phyloP scores from a whole-genome alignment of 2,888 invertebrate species.

The Odontocolon sp. region DNA sequence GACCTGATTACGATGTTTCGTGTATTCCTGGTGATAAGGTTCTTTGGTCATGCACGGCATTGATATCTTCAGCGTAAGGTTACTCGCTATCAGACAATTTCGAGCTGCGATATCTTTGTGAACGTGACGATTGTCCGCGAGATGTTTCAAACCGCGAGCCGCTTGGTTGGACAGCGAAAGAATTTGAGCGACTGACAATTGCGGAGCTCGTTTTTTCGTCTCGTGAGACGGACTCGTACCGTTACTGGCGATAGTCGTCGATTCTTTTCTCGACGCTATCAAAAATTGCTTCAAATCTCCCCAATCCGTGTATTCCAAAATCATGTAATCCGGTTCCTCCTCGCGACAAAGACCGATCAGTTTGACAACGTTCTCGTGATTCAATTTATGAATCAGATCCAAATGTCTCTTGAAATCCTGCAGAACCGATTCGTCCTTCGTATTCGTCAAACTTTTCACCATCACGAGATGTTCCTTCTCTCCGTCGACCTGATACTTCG shows the following conservation, averaged over 20 bases:
- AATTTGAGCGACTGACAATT: constrained; percentile 86
- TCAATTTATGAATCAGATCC: constrained; percentile 92
- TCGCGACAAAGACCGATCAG: constrained; percentile 92
- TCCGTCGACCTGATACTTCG: constrained; percentile 83
- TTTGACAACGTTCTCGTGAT: constrained; percentile 90
- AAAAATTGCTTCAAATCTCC: constrained; percentile 96
- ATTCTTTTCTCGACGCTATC: constrained; percentile 82
- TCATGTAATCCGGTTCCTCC: constrained; percentile 92
- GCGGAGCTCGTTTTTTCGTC: constrained; percentile 82
- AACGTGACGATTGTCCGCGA: constrained; percentile 89
- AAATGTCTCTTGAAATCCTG: constrained; percentile 94
- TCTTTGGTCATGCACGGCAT: constrained; percentile 90
- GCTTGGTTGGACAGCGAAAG: constrained; percentile 88
- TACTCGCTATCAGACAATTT: constrained; percentile 93
- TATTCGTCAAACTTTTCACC: constrained; percentile 89
- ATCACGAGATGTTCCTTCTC: constrained; percentile 83
- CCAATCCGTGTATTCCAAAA: constrained; percentile 97
- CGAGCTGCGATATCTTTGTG: constrained; percentile 96
- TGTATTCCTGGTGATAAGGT: constrained; percentile 95
- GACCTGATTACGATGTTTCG: constrained; percentile 90
- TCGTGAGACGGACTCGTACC: constrained; percentile 69
- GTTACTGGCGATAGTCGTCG: constrained; percentile 49
- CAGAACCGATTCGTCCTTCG: constrained; percentile 89
- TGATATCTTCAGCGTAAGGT: constrained; percentile 91
- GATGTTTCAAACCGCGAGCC: constrained; percentile 90